phyloP scores from a whole-genome alignment of 1,140 invertebrate species.

The Magallana angulata region DNA sequence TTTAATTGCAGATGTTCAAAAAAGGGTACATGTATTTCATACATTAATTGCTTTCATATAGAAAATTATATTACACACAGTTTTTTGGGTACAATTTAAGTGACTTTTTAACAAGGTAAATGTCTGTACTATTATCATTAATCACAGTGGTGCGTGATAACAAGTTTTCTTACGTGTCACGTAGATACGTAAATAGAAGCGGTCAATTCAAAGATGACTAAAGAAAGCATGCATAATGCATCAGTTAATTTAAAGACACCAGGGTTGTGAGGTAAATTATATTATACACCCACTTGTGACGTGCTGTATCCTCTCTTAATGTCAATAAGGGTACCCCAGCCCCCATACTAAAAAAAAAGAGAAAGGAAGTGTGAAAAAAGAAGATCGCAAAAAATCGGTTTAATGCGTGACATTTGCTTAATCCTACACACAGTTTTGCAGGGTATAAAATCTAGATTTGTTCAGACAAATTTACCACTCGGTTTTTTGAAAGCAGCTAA shows the following conservation, averaged over 20 bases:
- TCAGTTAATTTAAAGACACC: conserved; percentile 20
- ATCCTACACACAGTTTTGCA: conserved; percentile 19
- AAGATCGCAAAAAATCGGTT: conserved; percentile 14
- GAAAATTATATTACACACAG: background rate
- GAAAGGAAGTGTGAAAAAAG: background rate
- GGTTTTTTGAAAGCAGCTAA: background rate
- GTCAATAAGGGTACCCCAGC: background rate
- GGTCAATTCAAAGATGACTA: conserved; percentile 7
- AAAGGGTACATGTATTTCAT: conserved; percentile 28
- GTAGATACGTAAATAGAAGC: conserved; percentile 27
- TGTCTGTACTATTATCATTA: background rate
- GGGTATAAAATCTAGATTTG: conserved; percentile 1
- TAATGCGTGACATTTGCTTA: conserved; percentile 8
- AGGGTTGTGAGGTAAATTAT: conserved; percentile 6
- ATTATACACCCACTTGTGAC: conserved; percentile 8
- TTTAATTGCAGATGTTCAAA: background rate
- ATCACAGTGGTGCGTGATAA: conserved; percentile 26
- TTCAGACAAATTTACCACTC: conserved; percentile 2
- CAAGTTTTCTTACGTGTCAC: conserved; percentile 15
- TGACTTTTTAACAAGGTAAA: conserved; percentile 22
- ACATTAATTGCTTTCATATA: conserved; percentile 21
- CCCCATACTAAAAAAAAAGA: conserved; percentile 14
- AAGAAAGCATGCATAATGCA: conserved; percentile 16
- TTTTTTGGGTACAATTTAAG: background rate
- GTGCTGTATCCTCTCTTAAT: conserved; percentile 15